Base-by-base conservation (phyloP, 2,888 invertebrate genomes). In the Caenorhabditis virilis region DNA sequence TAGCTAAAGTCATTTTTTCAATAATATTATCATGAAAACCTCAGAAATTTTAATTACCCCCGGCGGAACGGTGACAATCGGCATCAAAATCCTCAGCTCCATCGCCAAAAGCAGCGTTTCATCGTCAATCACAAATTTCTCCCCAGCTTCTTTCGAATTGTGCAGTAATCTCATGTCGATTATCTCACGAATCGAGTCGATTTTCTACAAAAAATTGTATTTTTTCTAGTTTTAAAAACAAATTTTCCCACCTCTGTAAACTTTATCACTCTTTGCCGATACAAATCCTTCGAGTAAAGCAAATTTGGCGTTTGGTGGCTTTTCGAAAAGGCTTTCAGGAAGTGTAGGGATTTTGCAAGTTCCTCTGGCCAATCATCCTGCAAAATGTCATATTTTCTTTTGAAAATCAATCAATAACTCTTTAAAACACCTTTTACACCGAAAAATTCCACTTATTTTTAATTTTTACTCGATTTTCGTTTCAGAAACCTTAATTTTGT, bases 1-100 rank as follows among this genome's bases (percentile, higher is more conserved):
- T n/a, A n/a, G n/a, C n/a, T n/a, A n/a, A n/a, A n/a, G n/a, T n/a
- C n/a, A n/a, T n/a, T n/a, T n/a, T n/a, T n/a, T n/a, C n/a, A n/a
- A n/a, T n/a, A n/a, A n/a, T n/a, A n/a, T n/a, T n/a, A n/a, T n/a
- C n/a, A n/a, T n/a, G n/a, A n/a, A n/a, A n/a, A n/a, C n/a, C n/a
- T n/a, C n/a, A n/a, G n/a, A n/a, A n/a, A n/a, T 13, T 16, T n/a
- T 13, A 35, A n/a, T 23, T 16, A 47, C 30, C 20, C 16, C 13
- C 13, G n/a, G 20, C n/a, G 47, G 3, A 4, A 48, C 53, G 2
- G 38, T 42, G 15, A 36, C 54, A 9, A 64, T 20, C 1, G 64
- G 58, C 0, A 64, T 23, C 25, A 64, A 54, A 38, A 64, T 54
- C n/a, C 55, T 38, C 2, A 58, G 42, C 18, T 64, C 53, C 0